Evolutionary conservation across 2,888 invertebrate genomes (phyloP).

Genomic region (Drosophila macrospina): DNA sequence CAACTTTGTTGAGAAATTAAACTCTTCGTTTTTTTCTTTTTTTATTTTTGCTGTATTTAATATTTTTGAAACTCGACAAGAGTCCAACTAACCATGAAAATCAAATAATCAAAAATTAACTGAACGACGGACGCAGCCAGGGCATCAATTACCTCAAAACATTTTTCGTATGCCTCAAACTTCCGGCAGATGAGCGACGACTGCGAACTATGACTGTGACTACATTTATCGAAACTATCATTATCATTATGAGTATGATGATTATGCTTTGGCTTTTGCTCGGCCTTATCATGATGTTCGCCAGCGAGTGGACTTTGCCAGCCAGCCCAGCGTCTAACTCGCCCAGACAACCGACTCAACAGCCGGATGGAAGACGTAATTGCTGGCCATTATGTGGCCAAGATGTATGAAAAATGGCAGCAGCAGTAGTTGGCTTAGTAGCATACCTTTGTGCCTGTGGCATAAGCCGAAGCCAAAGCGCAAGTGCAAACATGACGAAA

Average conservation of each 20-base stretch:
- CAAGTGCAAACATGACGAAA: conserved; percentile 54
- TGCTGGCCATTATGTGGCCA: conserved; percentile 51
- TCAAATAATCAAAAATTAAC: conserved; percentile 58
- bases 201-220: conserved; percentile 31
- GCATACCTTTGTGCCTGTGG: conserved; percentile 29
- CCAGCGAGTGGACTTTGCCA: conserved; percentile 32
- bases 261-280: conserved; percentile 23
- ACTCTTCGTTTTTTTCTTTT: background rate
- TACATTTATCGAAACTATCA: conserved; percentile 19
- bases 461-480: conserved; percentile 8
- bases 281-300: conserved; percentile 36
- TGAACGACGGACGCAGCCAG: conserved; percentile 15
- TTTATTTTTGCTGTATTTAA: background rate
- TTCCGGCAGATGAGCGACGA: conserved; percentile 60
- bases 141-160: conserved; percentile 54
- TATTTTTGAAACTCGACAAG: background rate
- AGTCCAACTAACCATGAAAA: conserved; percentile 69
- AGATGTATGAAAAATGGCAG: conserved; percentile 55
- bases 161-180: conserved; percentile 50
- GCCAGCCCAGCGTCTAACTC: background rate
- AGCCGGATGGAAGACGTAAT: conserved; percentile 56
- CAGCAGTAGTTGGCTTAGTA: too few species aligned
- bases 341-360: conserved; percentile 1
- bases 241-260: conserved; percentile 31
- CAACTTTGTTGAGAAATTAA: conserved; percentile 7